phyloP scores from a whole-genome alignment of 2,888 invertebrate species.

The Tricholauxania praeusta region DNA sequence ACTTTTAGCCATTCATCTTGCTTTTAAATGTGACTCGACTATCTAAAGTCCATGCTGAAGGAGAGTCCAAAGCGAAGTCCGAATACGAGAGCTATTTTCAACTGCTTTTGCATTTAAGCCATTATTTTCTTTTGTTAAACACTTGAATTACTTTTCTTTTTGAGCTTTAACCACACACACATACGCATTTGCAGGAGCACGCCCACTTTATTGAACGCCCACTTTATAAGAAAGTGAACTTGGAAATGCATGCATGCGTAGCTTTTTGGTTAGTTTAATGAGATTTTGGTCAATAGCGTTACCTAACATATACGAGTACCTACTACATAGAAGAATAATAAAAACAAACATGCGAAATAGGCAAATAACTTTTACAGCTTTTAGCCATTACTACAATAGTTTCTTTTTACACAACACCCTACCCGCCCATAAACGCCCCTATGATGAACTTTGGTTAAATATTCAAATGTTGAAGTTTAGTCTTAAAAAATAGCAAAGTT shows the following conservation, averaged over 20 bases:
- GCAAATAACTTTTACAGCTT: constrained; percentile 19
- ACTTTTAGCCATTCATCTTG: constrained; percentile 44
- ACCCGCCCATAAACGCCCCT: not conserved
- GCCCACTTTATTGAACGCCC: constrained; percentile 5
- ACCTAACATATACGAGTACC: not conserved
- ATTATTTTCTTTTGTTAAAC: constrained; percentile 46
- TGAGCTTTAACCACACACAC: constrained; percentile 28
- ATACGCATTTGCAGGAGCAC: constrained; percentile 1
- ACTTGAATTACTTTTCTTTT: constrained; percentile 46
- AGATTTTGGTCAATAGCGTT: constrained; percentile 31
- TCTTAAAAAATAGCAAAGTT: not conserved
- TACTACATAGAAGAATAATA: not conserved
- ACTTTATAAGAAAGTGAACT: not conserved
- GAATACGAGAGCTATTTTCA: constrained; percentile 1
- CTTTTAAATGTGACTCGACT: constrained; percentile 38
- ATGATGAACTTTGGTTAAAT: constrained; percentile 30
- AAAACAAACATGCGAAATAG: constrained; percentile 1
- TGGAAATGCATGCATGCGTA: constrained; percentile 8
- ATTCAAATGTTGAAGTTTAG: constrained; percentile 30
- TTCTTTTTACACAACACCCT: not conserved
- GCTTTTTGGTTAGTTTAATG: constrained; percentile 28
- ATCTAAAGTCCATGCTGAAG: constrained; percentile 7
- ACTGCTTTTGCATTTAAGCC: constrained; percentile 40
- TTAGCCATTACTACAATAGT: constrained; percentile 8
- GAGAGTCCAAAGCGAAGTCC: not conserved